phyloP scores from a whole-genome alignment of 2,888 invertebrate species.

The Meta bourneti region DNA sequence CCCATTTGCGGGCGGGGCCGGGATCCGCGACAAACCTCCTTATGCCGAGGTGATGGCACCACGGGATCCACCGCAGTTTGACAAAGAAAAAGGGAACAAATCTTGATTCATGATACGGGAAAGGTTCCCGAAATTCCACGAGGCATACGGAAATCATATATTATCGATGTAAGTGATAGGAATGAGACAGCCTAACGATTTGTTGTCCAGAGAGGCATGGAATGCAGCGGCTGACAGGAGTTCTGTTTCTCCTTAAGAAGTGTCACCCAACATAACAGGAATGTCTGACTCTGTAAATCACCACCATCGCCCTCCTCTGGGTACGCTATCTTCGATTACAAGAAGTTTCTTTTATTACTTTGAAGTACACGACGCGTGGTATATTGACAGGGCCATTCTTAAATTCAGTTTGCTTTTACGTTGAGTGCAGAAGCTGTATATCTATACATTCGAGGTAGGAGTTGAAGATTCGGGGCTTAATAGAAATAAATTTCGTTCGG shows the following conservation, averaged over 20 bases:
- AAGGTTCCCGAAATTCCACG: conserved; percentile 70
- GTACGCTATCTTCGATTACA: conserved; percentile 72
- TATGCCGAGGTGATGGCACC: conserved; percentile 57
- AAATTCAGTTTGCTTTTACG: conserved; percentile 36
- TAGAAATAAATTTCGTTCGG: background rate
- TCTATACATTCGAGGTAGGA: background rate
- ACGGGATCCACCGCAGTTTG: conserved; percentile 67
- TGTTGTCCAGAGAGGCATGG: conserved; percentile 65
- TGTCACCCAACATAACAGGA: conserved; percentile 62
- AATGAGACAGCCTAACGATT: conserved; percentile 70
- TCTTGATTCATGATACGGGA: conserved; percentile 73
- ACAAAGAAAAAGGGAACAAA: conserved; percentile 69
- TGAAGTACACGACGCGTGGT: conserved; percentile 15
- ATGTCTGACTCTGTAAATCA: conserved; percentile 62
- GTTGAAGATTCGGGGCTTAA: too few relatives aligned
- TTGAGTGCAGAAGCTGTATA: too few relatives aligned
- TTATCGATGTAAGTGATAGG: conserved; percentile 76
- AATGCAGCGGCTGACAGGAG: conserved; percentile 65
- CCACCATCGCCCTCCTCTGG: conserved; percentile 45
- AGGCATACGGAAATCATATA: conserved; percentile 75
- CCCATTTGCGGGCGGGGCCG: conserved; percentile 64
- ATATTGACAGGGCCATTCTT: conserved; percentile 10
- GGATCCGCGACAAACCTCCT: conserved; percentile 42
- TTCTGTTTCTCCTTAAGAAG: conserved; percentile 72
- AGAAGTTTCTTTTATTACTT: conserved; percentile 68